Percentiles rank a stretch among this genome's conserved stretches.
phyloP scores from a whole-genome alignment of 2,888 invertebrate genomes.

The Alentia gelatinosa region DNA sequence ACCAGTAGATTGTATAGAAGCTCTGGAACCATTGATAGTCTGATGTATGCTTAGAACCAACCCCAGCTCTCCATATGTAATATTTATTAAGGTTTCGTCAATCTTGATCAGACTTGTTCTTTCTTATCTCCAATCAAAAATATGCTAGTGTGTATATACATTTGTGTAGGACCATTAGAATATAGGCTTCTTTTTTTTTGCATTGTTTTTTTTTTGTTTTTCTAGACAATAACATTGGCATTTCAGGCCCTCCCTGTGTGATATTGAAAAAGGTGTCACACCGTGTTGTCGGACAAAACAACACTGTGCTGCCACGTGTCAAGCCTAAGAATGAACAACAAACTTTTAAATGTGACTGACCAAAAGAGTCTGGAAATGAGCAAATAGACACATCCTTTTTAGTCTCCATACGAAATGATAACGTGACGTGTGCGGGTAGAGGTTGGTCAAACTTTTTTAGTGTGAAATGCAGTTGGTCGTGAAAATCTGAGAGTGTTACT shows the following conservation, averaged over 20 bases:
- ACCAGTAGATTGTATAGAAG: no score
- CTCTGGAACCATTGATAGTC: neutral
- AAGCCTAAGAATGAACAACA: neutral
- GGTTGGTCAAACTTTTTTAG: no score
- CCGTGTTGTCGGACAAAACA: neutral
- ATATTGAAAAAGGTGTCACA: no score
- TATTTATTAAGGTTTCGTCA: neutral
- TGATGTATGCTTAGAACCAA: neutral
- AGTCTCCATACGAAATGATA: no score
- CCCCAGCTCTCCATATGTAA: neutral
- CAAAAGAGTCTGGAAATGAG: neutral
- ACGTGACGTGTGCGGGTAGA: no score
- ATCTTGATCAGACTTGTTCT: neutral
- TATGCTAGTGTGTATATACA: neutral
- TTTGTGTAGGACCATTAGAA: neutral
- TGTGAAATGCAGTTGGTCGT: no score
- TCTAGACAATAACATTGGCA: no score
- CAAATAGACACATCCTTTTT: constrained; percentile 42
- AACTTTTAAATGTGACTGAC: no score
- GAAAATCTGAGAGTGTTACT: no score
- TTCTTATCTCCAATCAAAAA: neutral
- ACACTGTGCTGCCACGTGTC: neutral
- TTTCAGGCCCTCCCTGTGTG: neutral
- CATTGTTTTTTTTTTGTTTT: no score
- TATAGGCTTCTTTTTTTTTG: neutral